Percentiles rank a stretch among this genome's conserved stretches.
These are phyloP conservation scores for Galerucella calmariensis DNA, from an alignment of 2,888 invertebrate genomes.

Conservation along the genomic window DNA sequence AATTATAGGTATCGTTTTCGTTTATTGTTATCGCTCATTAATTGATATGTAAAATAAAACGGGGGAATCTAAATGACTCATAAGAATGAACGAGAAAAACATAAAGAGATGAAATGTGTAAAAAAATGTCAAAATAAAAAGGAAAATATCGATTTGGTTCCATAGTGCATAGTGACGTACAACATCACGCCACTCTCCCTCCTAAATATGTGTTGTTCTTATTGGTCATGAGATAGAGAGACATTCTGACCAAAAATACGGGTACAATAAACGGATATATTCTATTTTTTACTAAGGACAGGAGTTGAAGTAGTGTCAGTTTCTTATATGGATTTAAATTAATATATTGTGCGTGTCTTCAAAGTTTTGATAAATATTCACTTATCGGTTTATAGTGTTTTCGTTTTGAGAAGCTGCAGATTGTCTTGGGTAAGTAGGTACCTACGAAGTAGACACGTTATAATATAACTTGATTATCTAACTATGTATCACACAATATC, in stretches of 20 bases:
- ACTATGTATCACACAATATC: conserved; percentile 1
- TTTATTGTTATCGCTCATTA: conserved; percentile 9
- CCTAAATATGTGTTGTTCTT: conserved; percentile 40
- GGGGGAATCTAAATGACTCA: background rate
- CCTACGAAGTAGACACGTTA: background rate
- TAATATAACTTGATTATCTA: background rate
- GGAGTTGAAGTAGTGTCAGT: conserved; percentile 42
- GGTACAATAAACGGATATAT: conserved; percentile 42
- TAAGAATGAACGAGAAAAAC: background rate
- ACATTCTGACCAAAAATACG: conserved; percentile 53
- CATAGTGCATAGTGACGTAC: conserved; percentile 51
- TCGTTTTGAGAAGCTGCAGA: conserved; percentile 6
- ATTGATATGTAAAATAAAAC: conserved; percentile 1
- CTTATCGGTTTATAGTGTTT: conserved; percentile 17
- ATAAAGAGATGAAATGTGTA: background rate
- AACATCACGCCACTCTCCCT: conserved; percentile 55
- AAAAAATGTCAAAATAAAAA: conserved; percentile 20
- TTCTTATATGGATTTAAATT: conserved; percentile 34
- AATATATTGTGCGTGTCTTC: conserved; percentile 22
- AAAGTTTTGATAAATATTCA: conserved; percentile 17
- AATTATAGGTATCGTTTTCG: conserved; percentile 7
- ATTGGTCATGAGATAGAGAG: conserved; percentile 45
- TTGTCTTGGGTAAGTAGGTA: conserved; percentile 28
- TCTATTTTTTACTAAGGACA: conserved; percentile 37
- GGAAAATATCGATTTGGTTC: conserved; percentile 50